Conservation (phyloP, 2,113 vertebrate species). For the Oreochromis niloticus region DNA sequence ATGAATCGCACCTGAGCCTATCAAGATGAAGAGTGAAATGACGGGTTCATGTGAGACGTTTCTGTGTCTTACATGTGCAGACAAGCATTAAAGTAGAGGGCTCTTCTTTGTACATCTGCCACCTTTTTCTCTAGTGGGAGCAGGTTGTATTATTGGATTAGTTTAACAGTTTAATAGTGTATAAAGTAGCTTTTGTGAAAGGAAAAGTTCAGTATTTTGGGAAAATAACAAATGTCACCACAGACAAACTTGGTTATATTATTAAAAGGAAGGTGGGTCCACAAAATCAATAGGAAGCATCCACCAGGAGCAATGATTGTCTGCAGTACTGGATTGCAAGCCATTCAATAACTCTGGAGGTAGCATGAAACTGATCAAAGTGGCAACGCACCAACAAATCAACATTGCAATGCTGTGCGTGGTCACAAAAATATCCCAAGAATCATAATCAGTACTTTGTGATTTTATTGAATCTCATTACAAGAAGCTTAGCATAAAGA, state of each 20-base stretch:
- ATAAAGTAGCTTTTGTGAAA: not conserved
- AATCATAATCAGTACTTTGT: not conserved
- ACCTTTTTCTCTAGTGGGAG: not conserved
- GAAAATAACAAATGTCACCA: not conserved
- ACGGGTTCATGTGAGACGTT: conserved; percentile 24
- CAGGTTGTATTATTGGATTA: not conserved
- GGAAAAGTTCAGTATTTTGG: not conserved
- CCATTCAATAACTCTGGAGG: not conserved
- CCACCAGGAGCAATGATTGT: not conserved
- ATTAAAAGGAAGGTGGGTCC: not conserved
- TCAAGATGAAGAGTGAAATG: conserved; percentile 10
- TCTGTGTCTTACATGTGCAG: not conserved
- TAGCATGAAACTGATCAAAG: not conserved
- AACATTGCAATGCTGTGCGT: not conserved
- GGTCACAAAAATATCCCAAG: not conserved
- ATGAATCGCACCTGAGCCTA: conserved; percentile 38
- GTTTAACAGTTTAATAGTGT: not conserved
- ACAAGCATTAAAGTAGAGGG: not conserved
- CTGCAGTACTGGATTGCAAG: not conserved
- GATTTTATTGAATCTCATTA: not conserved
- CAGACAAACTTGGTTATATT: not conserved
- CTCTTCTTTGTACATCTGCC: not conserved
- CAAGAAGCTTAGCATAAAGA: not conserved
- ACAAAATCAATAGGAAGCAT: not conserved
- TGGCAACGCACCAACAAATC: not conserved